Conservation (phyloP, 2,888 invertebrate species). For the Trichopria drosophilae region DNA sequence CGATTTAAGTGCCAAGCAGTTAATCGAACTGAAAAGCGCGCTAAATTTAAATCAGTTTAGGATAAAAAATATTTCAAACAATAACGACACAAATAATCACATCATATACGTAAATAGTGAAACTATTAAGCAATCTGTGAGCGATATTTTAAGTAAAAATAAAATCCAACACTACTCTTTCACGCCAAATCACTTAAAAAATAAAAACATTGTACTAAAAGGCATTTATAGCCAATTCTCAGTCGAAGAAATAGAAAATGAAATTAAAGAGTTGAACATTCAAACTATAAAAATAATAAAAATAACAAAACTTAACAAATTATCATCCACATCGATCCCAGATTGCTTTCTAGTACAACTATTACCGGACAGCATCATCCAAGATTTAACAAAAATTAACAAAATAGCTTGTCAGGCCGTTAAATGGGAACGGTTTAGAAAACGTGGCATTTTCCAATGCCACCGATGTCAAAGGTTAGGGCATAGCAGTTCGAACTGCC, state of each 20-base stretch:
- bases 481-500: neutral
- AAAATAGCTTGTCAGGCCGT: constrained; percentile 8
- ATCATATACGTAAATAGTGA: too few species aligned
- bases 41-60: too few species aligned
- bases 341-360: constrained; percentile 16
- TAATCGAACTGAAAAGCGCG: too few species aligned
- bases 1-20: too few species aligned
- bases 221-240: constrained; percentile 12
- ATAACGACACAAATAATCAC: too few species aligned
- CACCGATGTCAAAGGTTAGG: constrained; percentile 7
- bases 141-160: too few species aligned
- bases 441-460: constrained; percentile 1
- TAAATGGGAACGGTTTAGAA: constrained; percentile 2
- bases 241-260: constrained; percentile 12
- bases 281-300: constrained; percentile 17
- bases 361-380: neutral
- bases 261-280: neutral
- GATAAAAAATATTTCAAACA: too few species aligned
- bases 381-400: constrained; percentile 4
- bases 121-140: too few species aligned
- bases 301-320: constrained; percentile 19
- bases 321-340: constrained; percentile 13
- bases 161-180: too few species aligned
- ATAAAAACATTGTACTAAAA: constrained; percentile 17
- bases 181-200: constrained; percentile 8